Base-by-base conservation (phyloP, 2,797 vertebrate species). In the Esox masquinongy region DNA sequence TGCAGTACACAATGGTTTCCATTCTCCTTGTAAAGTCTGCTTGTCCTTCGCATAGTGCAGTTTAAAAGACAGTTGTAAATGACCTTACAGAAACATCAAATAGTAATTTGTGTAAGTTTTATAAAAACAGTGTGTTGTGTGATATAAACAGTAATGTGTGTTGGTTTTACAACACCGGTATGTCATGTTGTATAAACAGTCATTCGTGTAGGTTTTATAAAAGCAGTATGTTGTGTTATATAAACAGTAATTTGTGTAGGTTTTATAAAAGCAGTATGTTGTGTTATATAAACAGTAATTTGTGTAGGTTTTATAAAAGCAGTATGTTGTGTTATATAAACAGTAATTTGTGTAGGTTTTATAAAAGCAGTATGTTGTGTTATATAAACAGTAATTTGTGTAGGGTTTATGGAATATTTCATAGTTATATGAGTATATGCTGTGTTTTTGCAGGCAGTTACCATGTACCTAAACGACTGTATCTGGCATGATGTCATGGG, bases 1-100 rank as follows among this genome's bases (percentile, higher is more conserved):
- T 84, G 80, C 84, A 84, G 72, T 75, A 73, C 80, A 85, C 86
- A 79, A 78, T 77, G 77, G 82, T 91, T 89, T 88, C 22, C 11
- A n/a, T 69, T 15, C 12, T 43, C 39, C 34, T 24, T 69, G n/a
- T n/a, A 8, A 56, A 2, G 15, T 53, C 51, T 53, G 36, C 36
- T 5, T 39, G 36, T 39, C 36, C 36, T 39, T 39, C 36, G 36
- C 7, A 39, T 39, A 3, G 36, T 39, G 36, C 36, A 5, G 36
- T 39, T 39, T 39, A 39, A 53, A n/a, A 56, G 53, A n/a, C n/a
- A 11, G 53, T 56, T 56, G 53, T n/a, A 56, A 3, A 56, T 19
- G 7, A n/a, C n/a, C 3, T 50, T 14, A 50, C 2, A 16, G 14
- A 50, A 16, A 8, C 49, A 39, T 39, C 36, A 39, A 49, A 14